A percentile compares a stretch with the other conserved stretches of the same genome.
Conservation (phyloP, 1,140 invertebrate genomes). For the Chymomyza costata region DNA sequence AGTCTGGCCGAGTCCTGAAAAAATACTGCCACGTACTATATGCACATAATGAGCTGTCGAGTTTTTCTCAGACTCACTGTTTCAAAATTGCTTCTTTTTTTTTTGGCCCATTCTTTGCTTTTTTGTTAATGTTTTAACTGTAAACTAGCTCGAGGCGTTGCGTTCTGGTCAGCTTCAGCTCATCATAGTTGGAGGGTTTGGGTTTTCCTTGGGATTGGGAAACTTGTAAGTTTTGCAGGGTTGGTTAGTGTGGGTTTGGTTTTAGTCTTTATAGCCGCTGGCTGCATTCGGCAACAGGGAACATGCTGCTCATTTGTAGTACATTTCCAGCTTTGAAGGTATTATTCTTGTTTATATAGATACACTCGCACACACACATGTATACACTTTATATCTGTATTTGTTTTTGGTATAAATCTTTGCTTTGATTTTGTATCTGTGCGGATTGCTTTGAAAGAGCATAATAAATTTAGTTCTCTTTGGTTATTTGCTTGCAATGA, state of each 20-base stretch:
- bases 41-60: constrained; percentile 41
- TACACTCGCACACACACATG: background rate
- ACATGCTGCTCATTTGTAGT: constrained; percentile 12
- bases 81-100: background rate
- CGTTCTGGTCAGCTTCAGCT: constrained; percentile 42
- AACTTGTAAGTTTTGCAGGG: too few relatives aligned
- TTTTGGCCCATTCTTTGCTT: constrained; percentile 13
- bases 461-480: too few relatives aligned
- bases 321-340: constrained; percentile 25
- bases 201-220: too few relatives aligned
- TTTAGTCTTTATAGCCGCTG: constrained; percentile 6
- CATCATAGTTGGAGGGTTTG: too few relatives aligned
- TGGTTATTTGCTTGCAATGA: too few relatives aligned
- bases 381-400: too few relatives aligned
- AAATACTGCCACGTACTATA: constrained; percentile 18
- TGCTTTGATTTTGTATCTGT: too few relatives aligned
- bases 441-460: too few relatives aligned
- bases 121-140: constrained; percentile 40
- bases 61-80: background rate
- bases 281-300: background rate
- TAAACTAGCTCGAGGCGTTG: constrained; percentile 43
- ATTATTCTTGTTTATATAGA: constrained; percentile 33
- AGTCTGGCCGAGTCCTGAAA: background rate
- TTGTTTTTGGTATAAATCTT: too few relatives aligned
- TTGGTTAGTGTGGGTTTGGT: background rate